phyloP scores from a whole-genome alignment of 2,888 invertebrate species.

The Keiferia lycopersicella region DNA sequence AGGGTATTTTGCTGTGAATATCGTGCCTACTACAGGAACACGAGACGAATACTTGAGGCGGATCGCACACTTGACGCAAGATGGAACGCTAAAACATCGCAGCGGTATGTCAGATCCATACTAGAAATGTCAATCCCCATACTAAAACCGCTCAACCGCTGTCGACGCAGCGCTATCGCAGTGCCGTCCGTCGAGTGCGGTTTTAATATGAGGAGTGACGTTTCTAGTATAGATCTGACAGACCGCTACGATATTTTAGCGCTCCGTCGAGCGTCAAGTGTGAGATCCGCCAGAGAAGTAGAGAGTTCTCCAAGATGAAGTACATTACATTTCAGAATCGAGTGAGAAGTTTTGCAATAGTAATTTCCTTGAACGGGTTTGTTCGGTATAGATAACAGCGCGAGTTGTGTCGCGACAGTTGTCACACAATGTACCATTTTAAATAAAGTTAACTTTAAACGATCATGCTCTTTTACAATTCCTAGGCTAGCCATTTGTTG shows the following conservation, averaged over 20 bases:
- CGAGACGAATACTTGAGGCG: constrained; percentile 15
- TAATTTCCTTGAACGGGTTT: constrained; percentile 44
- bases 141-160: too few relatives aligned
- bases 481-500: background rate
- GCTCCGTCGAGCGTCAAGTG: too few relatives aligned
- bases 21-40: constrained; percentile 22
- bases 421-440: constrained; percentile 52
- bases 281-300: too few relatives aligned
- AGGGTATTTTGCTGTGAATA: background rate
- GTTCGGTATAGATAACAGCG: constrained; percentile 49
- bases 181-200: too few relatives aligned
- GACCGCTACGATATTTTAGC: too few relatives aligned
- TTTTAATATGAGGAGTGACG: too few relatives aligned
- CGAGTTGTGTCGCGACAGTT: constrained; percentile 50
- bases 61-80: too few relatives aligned
- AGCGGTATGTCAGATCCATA: too few relatives aligned
- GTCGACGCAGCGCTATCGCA: too few relatives aligned
- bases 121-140: too few relatives aligned
- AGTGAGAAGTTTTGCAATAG: constrained; percentile 32
- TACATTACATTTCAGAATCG: background rate
- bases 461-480: constrained; percentile 19
- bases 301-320: background rate
- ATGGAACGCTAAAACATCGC: too few relatives aligned
- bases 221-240: too few relatives aligned
- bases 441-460: constrained; percentile 41